Conservation (phyloP, 2,797 vertebrate genomes). For the Gambelia wislizenii region DNA sequence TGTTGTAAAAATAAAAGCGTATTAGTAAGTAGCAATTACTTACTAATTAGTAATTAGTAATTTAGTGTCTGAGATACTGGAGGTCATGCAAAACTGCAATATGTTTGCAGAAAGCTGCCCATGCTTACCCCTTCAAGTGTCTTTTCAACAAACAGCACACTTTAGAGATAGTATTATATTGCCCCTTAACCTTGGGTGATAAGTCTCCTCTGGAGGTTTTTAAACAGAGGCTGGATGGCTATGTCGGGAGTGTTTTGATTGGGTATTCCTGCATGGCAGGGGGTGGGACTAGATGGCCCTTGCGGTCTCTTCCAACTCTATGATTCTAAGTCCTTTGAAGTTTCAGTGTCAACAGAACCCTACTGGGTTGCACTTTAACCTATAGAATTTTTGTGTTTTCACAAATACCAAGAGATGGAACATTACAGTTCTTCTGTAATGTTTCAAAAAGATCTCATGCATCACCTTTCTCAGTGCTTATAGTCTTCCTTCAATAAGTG, state of each 20-base stretch:
- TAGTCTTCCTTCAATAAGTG: background rate
- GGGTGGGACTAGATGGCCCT: no score
- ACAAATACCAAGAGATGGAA: background rate
- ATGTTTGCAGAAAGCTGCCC: background rate
- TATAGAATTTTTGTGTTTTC: background rate
- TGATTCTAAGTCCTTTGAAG: no score
- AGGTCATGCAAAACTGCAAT: background rate
- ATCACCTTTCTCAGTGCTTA: background rate
- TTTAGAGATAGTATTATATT: constrained; percentile 36
- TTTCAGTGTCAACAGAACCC: background rate
- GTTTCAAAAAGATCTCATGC: background rate
- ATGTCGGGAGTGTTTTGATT: no score
- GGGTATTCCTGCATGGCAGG: no score
- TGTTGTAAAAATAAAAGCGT: no score
- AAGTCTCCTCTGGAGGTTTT: no score
- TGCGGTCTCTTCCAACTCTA: no score
- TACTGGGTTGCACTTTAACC: background rate
- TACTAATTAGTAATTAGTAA: no score
- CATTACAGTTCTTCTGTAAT: background rate
- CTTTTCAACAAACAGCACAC: constrained; percentile 32
- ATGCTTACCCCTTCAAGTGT: background rate
- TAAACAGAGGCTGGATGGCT: no score
- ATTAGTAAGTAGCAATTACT: no score
- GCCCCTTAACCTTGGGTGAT: constrained; percentile 52
- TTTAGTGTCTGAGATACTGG: background rate